Evolutionary conservation across 2,888 invertebrate genomes (phyloP), one percentile per base, ranked within the genome.

Genomic region (Melitaea athalia): DNA sequence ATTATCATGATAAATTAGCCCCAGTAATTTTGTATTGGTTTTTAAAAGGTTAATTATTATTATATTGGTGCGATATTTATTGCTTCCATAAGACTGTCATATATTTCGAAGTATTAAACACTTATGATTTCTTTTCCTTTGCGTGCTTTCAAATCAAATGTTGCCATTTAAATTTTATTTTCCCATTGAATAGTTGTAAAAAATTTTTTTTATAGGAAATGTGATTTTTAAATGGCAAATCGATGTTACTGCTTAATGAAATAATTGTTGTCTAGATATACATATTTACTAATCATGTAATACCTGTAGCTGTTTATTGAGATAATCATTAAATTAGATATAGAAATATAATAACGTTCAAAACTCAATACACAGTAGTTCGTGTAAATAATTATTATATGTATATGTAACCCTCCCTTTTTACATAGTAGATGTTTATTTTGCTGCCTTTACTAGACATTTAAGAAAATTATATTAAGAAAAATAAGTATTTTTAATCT

Each of bases 41-140:
- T 60, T 57, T 5, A 43, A 63, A 61, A 64, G 15, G 15, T 57
- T 8, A 33, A 24, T 55, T 6, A 57, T 57, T 14, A 42, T 42
- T 42, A 45, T n/a, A 64, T 55, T 70, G 52, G 65, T 59, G 65
- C 63, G 68, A 68, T 71, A 42, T 57, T 57, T 57, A 71, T 45
- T 65, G 62, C 33, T 59, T 63, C 59, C 65, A 57, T 63, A 65
- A 72, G 69, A 68, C 72, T 85, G 83, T 74, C 82, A 64, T 64
- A 64, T 59, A 60, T 68, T 52, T 63, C 83, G 82, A 83, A 84
- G 85, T 85, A 84, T 85, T 85, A 82, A 78, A 72, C 69, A 43
- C 42, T 63, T 63, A 57, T 69, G 49, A 67, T 17, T 64, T 69
- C 14, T 42, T 33, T 50, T 45, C 38, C 52, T 67, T 62, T 43